Conservation (phyloP, 2,888 invertebrate genomes). For the Cantharis nigra region DNA sequence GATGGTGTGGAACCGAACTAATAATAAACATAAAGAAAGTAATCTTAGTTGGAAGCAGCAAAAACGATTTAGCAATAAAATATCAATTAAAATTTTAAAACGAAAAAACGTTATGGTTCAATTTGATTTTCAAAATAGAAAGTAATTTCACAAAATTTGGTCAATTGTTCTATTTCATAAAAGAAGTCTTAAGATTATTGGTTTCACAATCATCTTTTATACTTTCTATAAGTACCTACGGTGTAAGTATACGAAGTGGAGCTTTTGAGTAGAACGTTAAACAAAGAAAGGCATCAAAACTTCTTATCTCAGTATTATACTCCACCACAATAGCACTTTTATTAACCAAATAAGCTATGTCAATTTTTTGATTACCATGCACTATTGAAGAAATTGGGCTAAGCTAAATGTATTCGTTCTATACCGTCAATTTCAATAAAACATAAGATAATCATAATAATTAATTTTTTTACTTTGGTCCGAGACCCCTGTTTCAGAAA, state of each 20-base stretch:
- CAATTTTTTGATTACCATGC: not conserved
- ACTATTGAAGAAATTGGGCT: not conserved
- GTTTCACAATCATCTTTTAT: not conserved
- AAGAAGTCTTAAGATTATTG: not conserved
- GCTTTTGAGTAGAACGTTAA: not conserved
- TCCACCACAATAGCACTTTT: not conserved
- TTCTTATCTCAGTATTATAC: not conserved
- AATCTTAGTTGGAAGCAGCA: not conserved
- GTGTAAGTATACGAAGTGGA: not conserved
- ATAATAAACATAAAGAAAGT: not conserved
- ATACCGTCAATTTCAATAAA: too few relatives aligned
- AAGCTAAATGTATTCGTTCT: too few relatives aligned
- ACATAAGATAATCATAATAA: too few relatives aligned
- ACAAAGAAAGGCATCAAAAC: not conserved
- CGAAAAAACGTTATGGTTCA: not conserved
- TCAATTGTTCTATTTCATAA: not conserved
- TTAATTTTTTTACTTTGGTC: too few relatives aligned
- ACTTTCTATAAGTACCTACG: not conserved
- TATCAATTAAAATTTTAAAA: not conserved
- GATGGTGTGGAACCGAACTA: not conserved
- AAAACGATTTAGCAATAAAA: not conserved
- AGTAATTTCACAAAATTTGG: not conserved
- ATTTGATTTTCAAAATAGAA: not conserved
- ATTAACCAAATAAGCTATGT: not conserved
- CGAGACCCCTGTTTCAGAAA: too few relatives aligned